phyloP scores from a whole-genome alignment of 2,113 vertebrate genomes.

The Psilopsiagon aymara region DNA sequence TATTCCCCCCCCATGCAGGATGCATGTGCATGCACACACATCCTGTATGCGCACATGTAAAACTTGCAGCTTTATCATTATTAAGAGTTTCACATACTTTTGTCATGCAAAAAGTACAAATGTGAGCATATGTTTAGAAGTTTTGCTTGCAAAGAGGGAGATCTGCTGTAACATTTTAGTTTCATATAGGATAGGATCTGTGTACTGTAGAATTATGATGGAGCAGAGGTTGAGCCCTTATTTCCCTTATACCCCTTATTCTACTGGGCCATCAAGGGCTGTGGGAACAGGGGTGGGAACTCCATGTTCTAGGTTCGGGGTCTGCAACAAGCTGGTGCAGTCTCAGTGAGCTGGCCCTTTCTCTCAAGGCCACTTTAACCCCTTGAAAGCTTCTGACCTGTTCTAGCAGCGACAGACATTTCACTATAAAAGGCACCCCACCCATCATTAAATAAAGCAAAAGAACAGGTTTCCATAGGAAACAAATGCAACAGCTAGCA shows the following conservation, averaged over 20 bases:
- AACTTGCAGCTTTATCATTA: background rate
- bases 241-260: background rate
- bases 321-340: background rate
- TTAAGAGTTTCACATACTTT: background rate
- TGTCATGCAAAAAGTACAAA: background rate
- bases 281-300: background rate
- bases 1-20: background rate
- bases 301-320: fast-evolving
- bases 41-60: background rate
- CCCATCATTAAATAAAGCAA: background rate
- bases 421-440: background rate
- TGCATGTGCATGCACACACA: background rate
- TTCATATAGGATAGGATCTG: background rate
- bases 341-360: background rate
- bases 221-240: background rate
- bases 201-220: background rate
- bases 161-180: background rate
- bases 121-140: background rate
- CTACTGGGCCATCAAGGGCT: background rate
- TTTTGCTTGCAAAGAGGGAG: background rate
- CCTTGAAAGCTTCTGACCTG: background rate
- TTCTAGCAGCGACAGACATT: background rate
- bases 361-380: background rate
- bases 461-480: background rate
- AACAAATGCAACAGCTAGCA: background rate